phyloP scores from a whole-genome alignment of 1,140 invertebrate genomes.

The Brachionus manjavacas region DNA sequence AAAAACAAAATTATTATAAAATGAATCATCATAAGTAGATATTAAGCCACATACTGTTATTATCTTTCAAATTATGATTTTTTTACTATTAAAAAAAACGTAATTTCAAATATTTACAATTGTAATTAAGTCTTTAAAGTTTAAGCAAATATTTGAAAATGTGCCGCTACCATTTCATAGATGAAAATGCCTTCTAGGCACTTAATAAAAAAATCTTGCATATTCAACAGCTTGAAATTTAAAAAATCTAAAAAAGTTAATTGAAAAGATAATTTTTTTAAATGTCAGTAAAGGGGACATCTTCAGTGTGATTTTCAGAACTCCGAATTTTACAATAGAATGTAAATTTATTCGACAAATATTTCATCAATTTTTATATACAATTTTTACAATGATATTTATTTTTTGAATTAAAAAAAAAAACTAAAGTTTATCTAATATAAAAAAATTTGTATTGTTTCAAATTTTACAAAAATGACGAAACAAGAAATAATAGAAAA shows the following conservation, averaged over 20 bases:
- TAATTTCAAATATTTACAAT: neutral
- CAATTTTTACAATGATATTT: neutral
- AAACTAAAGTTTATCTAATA: neutral
- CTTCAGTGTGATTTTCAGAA: neutral
- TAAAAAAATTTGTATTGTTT: neutral
- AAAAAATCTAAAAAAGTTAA: neutral
- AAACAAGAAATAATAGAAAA: neutral
- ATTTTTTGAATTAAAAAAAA: neutral
- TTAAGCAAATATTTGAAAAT: neutral
- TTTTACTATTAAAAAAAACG: neutral
- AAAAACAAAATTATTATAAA: constrained; percentile 8
- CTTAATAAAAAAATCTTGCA: neutral
- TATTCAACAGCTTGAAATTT: neutral
- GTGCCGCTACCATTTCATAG: neutral
- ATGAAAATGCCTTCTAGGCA: neutral
- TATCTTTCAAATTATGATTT: constrained; percentile 1
- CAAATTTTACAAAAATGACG: neutral
- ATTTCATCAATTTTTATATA: neutral
- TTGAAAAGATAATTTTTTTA: neutral
- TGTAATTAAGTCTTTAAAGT: neutral
- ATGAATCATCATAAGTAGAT: neutral
- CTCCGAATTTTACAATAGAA: neutral
- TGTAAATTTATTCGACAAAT: neutral
- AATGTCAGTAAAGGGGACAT: neutral
- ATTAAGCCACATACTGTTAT: neutral